phyloP scores from a whole-genome alignment of 2,113 vertebrate genomes.

The Cephalopterus ornatus region DNA sequence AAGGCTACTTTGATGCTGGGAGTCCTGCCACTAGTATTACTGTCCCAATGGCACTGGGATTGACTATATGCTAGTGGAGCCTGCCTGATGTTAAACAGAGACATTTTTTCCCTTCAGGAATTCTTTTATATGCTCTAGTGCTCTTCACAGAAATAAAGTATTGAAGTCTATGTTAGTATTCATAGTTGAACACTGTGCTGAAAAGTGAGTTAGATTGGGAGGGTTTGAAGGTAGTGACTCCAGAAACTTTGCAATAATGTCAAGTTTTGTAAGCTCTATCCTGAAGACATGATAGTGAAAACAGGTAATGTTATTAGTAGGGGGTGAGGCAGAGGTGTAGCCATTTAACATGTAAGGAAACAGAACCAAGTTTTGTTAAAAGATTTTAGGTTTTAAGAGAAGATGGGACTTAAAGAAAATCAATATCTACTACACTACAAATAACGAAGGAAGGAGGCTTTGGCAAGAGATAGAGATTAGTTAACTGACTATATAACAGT shows the following conservation, averaged over 20 bases:
- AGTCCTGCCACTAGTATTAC: background rate
- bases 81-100: background rate
- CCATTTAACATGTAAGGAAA: background rate
- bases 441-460: background rate
- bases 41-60: background rate
- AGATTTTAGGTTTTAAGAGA: background rate
- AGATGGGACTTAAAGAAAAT: background rate
- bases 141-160: background rate
- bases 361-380: background rate
- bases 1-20: background rate
- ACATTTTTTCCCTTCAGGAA: background rate
- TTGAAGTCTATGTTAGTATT: background rate
- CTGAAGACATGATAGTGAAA: background rate
- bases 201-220: background rate
- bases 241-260: background rate
- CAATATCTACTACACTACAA: background rate
- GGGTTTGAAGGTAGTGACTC: background rate
- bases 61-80: background rate
- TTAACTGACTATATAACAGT: background rate
- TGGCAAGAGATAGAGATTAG: background rate
- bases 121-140: background rate
- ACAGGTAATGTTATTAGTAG: background rate
- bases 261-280: background rate
- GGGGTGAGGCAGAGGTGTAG: background rate
- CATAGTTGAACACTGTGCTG: background rate